Percentiles rank a stretch among this genome's conserved stretches.
Evolutionary conservation across 2,888 invertebrate genomes (phyloP).

Genomic region (Lampropteryx suffumata): DNA sequence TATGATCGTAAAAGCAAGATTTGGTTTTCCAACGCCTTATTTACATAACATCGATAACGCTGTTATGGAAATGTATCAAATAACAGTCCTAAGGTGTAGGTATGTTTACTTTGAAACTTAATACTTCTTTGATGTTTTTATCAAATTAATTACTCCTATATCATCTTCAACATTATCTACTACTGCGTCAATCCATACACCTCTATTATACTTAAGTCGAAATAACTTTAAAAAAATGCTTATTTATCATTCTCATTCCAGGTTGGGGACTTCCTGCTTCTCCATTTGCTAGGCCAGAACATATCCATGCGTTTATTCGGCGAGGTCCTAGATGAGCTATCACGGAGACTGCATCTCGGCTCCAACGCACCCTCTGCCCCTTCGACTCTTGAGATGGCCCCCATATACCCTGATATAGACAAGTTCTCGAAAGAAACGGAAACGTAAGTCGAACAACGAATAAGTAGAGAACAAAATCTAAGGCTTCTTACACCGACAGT

Average conservation of each 20-base stretch:
- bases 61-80: neutral
- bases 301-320: conserved; percentile 91
- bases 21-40: conserved; percentile 8
- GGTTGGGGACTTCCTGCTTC: conserved; percentile 93
- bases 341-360: conserved; percentile 86
- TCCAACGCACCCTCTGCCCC: conserved; percentile 93
- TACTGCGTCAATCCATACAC: no score
- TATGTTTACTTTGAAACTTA: no score
- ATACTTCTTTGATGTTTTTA: no score
- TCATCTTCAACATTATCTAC: no score
- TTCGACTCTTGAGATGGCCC: conserved; percentile 93
- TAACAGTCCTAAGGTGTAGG: neutral
- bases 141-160: no score
- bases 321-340: conserved; percentile 91
- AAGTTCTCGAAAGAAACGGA: conserved; percentile 92
- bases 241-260: conserved; percentile 53
- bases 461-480: conserved; percentile 21
- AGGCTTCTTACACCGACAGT: conserved; percentile 23
- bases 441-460: conserved; percentile 81
- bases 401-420: conserved; percentile 91
- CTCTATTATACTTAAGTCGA: no score
- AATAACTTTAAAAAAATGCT: neutral
- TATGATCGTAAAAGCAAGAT: conserved; percentile 6
- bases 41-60: conserved; percentile 17
- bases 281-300: conserved; percentile 93